Evolutionary conservation across 2,113 vertebrate species (phyloP), one percentile per base, ranked within the genome.

Genomic region (Sterna hirundo): DNA sequence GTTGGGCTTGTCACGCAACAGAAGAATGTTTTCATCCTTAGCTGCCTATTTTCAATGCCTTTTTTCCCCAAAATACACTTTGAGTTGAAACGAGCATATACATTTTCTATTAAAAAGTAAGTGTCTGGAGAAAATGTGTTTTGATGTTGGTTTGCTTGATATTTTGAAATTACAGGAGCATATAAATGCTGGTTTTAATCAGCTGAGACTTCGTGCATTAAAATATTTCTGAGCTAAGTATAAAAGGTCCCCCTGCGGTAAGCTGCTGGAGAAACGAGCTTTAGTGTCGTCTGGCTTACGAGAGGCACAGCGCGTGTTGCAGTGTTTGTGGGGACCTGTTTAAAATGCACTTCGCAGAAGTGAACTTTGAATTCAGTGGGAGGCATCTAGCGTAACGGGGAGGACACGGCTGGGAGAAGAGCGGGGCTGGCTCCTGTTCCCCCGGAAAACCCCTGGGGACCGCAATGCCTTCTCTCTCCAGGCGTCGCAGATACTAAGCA

Each of bases 241-340:
- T 11, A 38, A 88, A 77, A 44, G 15, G 4, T 42, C 32, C 38
- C 30, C 16, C 36, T 20, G 14, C 86, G 68, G n/a, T n/a, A 65
- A 22, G 13, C 30, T 1, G 6, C 38, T 40, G 51, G 34, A 70
- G 74, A 81, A 86, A 49, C 0, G 2, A 47, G 12, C 22, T 71
- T 29, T 44, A 47, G 15, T 5, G 2, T 30, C 0, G 0, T 34
- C 42, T 12, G 36, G 52, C 21, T 44, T 17, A 42, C 9, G 49
- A 64, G 38, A 22, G 47, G 30, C 51, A 58, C 26, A 49, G 38
- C 1, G 23, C 29, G 3, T 5, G 8, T 21, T n/a, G 34, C 44
- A 57, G 23, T 30, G 26, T 52, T 80, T 79, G 47, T 52, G 40
- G 47, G 8, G 38, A 52, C 52, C 8, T 1, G 4, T 26, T 42